These are phyloP conservation scores for Marcusenius ussheri DNA, from an alignment of 2,113 vertebrate species.

Conservation along the genomic window DNA sequence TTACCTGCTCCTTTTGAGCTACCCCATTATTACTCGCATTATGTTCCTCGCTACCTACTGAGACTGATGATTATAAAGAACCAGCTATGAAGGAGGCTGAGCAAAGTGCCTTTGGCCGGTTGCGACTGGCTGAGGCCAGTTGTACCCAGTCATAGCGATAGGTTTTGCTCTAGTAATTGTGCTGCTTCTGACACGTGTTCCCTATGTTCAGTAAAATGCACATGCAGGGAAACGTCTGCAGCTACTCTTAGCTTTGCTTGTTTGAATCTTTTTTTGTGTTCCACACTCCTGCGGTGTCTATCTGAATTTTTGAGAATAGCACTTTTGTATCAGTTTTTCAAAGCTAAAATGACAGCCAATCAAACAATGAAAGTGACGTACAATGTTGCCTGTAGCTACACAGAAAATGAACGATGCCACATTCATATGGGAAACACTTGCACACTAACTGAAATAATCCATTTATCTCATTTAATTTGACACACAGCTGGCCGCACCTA, in stretches of 20 bases:
- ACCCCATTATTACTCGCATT: background rate
- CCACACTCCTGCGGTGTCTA: background rate
- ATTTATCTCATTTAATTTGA: conserved; percentile 38
- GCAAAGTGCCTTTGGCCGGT: background rate
- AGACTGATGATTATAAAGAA: background rate
- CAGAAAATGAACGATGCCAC: background rate
- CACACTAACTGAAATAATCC: conserved; percentile 28
- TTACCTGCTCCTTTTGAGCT: background rate
- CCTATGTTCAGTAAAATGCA: background rate
- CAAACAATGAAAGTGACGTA: background rate
- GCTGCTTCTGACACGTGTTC: background rate
- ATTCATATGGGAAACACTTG: conserved; percentile 14
- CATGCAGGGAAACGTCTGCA: background rate
- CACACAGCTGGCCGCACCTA: background rate
- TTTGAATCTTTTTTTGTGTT: background rate
- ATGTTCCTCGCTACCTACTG: background rate
- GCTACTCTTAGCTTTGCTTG: background rate
- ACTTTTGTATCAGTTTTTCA: background rate
- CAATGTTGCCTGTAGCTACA: background rate
- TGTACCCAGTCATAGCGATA: background rate
- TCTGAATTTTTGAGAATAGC: background rate
- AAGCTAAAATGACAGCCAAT: background rate
- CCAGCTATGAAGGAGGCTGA: background rate
- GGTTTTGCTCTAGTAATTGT: background rate
- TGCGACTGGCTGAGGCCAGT: background rate